phyloP scores from a whole-genome alignment of 2,113 vertebrate genomes.

The Macrotus californicus region DNA sequence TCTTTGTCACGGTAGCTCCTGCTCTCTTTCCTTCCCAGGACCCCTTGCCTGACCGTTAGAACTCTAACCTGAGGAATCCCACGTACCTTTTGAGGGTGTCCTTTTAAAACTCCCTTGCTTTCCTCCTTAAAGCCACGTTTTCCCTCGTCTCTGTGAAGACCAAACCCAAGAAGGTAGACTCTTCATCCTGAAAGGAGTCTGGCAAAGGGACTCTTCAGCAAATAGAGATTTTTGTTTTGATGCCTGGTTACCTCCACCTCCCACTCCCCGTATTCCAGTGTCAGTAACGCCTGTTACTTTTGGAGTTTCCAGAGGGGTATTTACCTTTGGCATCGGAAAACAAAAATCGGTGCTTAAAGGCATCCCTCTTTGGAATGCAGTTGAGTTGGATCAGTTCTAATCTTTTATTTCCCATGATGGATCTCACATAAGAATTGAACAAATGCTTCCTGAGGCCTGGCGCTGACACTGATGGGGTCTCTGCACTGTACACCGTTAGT shows the following conservation, averaged over 20 bases:
- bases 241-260: slow-evolving; percentile 30
- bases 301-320: slow-evolving; percentile 49
- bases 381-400: slow-evolving; percentile 37
- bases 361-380: slow-evolving; percentile 17
- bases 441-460: slow-evolving; percentile 19
- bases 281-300: slow-evolving; percentile 4
- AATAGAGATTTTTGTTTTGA: slow-evolving; percentile 29
- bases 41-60: neutral
- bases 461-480: neutral
- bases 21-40: neutral
- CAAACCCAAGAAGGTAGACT: neutral
- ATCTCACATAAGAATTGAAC: slow-evolving; percentile 16
- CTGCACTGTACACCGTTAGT: neutral
- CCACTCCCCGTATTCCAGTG: neutral
- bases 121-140: neutral
- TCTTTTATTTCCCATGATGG: slow-evolving; percentile 44
- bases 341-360: slow-evolving; percentile 6
- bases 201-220: neutral
- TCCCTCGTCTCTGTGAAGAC: neutral
- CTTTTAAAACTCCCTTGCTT: neutral
- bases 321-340: slow-evolving; percentile 42
- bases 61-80: neutral
- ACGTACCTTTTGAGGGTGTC: neutral
- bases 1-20: neutral
- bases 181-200: neutral